Conservation (phyloP, 2,113 vertebrate species). For the Barnardius zonarius region DNA sequence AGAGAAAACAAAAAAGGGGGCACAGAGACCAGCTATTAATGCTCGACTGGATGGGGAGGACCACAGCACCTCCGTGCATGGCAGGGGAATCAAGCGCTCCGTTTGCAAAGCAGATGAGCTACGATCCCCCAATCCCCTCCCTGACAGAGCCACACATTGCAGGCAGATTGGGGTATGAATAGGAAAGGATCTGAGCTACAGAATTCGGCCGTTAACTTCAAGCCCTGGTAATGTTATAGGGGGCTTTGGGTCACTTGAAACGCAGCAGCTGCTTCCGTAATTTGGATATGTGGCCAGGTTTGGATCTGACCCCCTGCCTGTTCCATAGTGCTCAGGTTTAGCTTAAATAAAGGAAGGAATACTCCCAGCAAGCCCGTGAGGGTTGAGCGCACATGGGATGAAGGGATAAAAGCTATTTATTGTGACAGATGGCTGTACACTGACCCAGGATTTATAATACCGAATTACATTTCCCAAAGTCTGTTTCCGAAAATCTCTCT, state of each 20-base stretch:
- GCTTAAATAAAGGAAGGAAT: background rate
- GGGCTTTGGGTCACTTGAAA: background rate
- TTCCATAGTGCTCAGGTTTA: background rate
- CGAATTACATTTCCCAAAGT: conserved; percentile 59
- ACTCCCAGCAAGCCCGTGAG: background rate
- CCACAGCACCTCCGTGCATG: background rate
- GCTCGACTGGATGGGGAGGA: background rate
- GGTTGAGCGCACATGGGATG: background rate
- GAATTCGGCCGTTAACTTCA: background rate
- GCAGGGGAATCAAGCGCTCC: background rate
- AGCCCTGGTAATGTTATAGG: background rate
- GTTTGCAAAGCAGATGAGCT: conserved; percentile 29
- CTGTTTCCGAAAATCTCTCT: conserved; percentile 63
- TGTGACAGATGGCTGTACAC: conserved; percentile 58
- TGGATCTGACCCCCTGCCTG: background rate
- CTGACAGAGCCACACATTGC: background rate
- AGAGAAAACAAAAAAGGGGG: background rate
- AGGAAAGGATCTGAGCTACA: background rate
- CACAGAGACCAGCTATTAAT: background rate
- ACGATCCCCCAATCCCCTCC: background rate
- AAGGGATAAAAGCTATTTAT: conserved; percentile 47
- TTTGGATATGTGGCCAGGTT: fast-evolving
- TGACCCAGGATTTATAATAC: conserved; percentile 52
- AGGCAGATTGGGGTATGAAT: background rate
- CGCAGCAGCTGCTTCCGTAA: background rate